Evolutionary conservation across 2,888 invertebrate species (phyloP), one percentile per base, ranked within the genome.

Genomic region (Molanna angustata): DNA sequence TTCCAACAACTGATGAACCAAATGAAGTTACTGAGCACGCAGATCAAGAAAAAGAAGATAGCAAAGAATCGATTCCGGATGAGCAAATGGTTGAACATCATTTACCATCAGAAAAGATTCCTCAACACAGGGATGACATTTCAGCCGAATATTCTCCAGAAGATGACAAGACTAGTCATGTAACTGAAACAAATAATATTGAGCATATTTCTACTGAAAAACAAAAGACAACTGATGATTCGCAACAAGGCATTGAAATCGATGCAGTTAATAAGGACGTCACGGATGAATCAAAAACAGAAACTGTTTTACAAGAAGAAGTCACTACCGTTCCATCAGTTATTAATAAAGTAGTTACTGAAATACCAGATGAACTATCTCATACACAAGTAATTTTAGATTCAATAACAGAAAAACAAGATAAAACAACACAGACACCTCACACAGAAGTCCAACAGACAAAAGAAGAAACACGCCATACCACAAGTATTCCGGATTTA

Each of bases 61-160:
- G 22, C 27, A 32, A 54, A 52, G 20, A 11, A 35, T n/a, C 9
- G 13, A 35, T 13, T 4, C 6, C 35, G 14, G 35, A 35, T 35
- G 6, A 35, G n/a, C n/a, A n/a, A n/a, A n/a, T n/a, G n/a, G n/a
- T n/a, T n/a, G n/a, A n/a, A n/a, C n/a, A n/a, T n/a, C n/a, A n/a
- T n/a, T n/a, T n/a, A n/a, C n/a, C n/a, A n/a, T n/a, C n/a, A n/a
- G n/a, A n/a, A n/a, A n/a, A 56, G 27, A 31, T 42, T 49, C 48
- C 53, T 39, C 40, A 45, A 47, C 49, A 52, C 39, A 53, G 49
- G 39, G 52, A 55, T 22, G 52, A 49, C 13, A 14, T 49, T 20
- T 31, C 18, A 37, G 48, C 19, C 9, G 55, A 64, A 67, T 62
- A 64, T 64, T 6, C n/a, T 13, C 57, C 59, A 14, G 50, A 54